phyloP scores from a whole-genome alignment of 2,113 vertebrate species.

The Nothoprocta pentlandii region DNA sequence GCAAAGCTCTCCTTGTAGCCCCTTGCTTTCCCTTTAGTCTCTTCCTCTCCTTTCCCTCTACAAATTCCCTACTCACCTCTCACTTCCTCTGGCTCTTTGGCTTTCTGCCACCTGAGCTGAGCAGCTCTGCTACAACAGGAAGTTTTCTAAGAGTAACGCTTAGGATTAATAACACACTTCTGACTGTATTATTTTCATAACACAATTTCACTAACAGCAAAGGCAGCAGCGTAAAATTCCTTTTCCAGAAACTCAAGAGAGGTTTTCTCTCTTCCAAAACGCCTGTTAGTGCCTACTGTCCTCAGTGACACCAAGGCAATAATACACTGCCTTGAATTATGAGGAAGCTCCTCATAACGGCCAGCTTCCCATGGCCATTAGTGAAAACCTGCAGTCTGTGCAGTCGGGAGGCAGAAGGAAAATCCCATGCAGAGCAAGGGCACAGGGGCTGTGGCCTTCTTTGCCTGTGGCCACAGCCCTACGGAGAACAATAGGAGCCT shows the following conservation, averaged over 20 bases:
- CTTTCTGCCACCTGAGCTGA: not conserved
- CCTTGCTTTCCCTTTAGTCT: not conserved
- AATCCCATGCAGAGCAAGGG: constrained; percentile 40
- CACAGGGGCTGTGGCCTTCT: constrained; percentile 18
- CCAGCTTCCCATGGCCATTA: constrained; percentile 33
- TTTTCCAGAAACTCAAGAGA: constrained; percentile 4
- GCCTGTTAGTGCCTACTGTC: constrained; percentile 11
- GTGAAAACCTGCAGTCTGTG: constrained; percentile 13
- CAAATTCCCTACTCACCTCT: not conserved
- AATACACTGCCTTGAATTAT: constrained; percentile 6
- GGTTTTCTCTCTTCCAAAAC: constrained; percentile 9
- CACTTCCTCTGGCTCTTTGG: not conserved
- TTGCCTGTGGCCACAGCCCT: constrained; percentile 31
- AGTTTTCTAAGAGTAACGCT: not conserved
- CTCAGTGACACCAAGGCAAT: constrained; percentile 27
- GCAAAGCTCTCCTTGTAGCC: not conserved
- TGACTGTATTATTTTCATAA: constrained; percentile 19
- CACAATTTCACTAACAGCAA: not conserved
- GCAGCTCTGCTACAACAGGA: not conserved
- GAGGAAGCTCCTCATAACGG: constrained; percentile 2
- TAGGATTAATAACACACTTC: not conserved
- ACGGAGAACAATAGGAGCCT: constrained; percentile 47
- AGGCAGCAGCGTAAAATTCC: not conserved
- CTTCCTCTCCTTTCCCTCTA: not conserved
- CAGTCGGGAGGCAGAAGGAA: constrained; percentile 41